Conservation (phyloP, 92 coral and sea anemone genomes). For the Epizoanthus ramosus region DNA sequence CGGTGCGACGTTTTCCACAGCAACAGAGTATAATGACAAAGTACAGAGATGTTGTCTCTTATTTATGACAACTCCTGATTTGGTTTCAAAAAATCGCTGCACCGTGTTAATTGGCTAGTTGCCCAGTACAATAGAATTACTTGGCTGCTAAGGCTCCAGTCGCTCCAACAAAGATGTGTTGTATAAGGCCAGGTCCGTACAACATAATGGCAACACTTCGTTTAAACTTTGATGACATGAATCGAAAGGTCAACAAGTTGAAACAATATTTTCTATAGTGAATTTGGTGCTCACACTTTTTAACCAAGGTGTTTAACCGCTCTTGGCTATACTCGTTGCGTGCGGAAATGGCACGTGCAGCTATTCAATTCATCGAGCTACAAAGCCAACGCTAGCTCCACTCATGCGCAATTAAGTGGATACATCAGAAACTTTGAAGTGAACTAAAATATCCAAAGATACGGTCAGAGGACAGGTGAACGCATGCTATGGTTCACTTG, state of each 20-base stretch:
- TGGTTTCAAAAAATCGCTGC: neutral
- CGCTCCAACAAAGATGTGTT: neutral
- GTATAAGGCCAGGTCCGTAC: neutral
- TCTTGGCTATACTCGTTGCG: neutral
- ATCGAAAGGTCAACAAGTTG: slow-evolving; percentile 7
- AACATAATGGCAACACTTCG: neutral
- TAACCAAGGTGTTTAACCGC: neutral
- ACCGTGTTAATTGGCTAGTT: neutral
- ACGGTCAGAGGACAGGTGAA: no score
- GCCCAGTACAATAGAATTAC: neutral
- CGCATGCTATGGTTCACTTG: neutral
- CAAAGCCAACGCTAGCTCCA: neutral
- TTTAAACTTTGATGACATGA: slow-evolving; percentile 6
- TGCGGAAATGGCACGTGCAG: neutral
- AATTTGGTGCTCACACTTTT: neutral
- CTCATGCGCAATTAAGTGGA: neutral
- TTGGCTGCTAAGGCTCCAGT: neutral
- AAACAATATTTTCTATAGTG: slow-evolving; percentile 10
- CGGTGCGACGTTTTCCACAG: neutral
- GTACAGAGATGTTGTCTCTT: no score
- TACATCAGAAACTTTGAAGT: no score
- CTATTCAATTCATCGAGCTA: neutral
- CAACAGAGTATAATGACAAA: no score
- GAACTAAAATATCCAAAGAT: no score
- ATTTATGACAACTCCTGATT: neutral